These are phyloP conservation scores for Eulemur rufifrons DNA, from an alignment of 2,113 vertebrate genomes.

Conservation along the genomic window DNA sequence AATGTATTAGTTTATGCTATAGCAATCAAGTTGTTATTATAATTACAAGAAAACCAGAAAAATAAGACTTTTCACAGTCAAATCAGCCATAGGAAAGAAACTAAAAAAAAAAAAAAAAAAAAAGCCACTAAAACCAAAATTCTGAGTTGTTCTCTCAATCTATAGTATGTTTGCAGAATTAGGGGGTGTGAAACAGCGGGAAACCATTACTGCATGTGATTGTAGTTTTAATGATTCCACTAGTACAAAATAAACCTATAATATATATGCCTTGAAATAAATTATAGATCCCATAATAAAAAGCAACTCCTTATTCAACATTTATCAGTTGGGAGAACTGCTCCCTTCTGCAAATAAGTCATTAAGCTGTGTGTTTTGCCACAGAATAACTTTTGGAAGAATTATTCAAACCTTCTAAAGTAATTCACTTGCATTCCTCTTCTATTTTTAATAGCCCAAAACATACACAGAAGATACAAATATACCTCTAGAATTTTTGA, in stretches of 20 bases:
- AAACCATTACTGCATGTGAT: conserved; percentile 69
- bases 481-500: conserved; percentile 79
- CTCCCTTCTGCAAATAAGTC: conserved; percentile 75
- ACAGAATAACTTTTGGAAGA: conserved; percentile 73
- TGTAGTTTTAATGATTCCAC: conserved; percentile 71
- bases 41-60: conserved; percentile 80
- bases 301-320: conserved; percentile 54
- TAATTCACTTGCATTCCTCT: conserved; percentile 71
- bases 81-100: conserved; percentile 74
- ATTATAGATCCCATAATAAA: conserved; percentile 74
- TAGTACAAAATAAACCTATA: conserved; percentile 74
- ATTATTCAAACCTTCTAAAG: conserved; percentile 76
- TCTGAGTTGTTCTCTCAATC: conserved; percentile 72
- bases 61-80: conserved; percentile 79
- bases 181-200: conserved; percentile 70
- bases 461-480: conserved; percentile 58
- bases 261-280: conserved; percentile 78
- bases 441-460: conserved; percentile 75
- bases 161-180: conserved; percentile 65
- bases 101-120: conserved; percentile 43
- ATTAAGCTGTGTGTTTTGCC: conserved; percentile 74
- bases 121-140: neutral
- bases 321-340: conserved; percentile 43
- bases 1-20: conserved; percentile 79
- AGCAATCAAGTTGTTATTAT: conserved; percentile 82